Conservation (phyloP, 1,140 invertebrate genomes). For the Hylaeus volcanicus region DNA sequence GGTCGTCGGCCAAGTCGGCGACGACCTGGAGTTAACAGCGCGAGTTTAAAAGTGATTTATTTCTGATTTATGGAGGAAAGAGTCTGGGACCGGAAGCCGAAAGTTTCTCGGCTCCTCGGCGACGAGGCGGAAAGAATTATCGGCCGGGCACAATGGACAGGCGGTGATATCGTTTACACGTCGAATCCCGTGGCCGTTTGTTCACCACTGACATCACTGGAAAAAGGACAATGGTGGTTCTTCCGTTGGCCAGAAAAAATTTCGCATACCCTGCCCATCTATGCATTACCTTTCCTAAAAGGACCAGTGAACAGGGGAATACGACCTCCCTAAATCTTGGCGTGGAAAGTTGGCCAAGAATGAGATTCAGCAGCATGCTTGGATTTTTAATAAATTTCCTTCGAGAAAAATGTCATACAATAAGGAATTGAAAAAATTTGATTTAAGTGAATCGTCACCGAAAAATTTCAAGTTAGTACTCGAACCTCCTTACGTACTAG, state of each 20-base stretch:
- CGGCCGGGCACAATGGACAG: constrained; percentile 73
- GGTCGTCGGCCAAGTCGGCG: constrained; percentile 57
- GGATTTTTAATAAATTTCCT: no score
- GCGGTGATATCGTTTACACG: constrained; percentile 76
- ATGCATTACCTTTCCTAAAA: background rate
- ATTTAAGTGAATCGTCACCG: no score
- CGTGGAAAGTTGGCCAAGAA: background rate
- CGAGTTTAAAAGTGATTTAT: constrained; percentile 80
- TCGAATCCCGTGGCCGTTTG: constrained; percentile 66
- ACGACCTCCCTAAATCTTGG: background rate
- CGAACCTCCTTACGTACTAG: no score
- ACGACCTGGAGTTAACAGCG: constrained; percentile 77
- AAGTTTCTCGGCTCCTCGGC: constrained; percentile 74
- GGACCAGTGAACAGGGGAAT: background rate
- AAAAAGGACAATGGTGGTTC: constrained; percentile 17
- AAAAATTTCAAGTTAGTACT: no score
- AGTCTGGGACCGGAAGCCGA: constrained; percentile 63
- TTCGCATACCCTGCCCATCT: constrained; percentile 17
- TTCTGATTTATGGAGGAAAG: constrained; percentile 78
- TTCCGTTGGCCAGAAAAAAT: constrained; percentile 17
- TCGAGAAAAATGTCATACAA: no score
- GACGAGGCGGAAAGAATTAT: constrained; percentile 76
- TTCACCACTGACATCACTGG: constrained; percentile 1
- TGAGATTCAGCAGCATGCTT: no score
- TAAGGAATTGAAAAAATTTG: no score